Evolutionary conservation across 2,113 vertebrate species (phyloP), one percentile per base, ranked within the genome.

Genomic region (Brevimyrus niger): DNA sequence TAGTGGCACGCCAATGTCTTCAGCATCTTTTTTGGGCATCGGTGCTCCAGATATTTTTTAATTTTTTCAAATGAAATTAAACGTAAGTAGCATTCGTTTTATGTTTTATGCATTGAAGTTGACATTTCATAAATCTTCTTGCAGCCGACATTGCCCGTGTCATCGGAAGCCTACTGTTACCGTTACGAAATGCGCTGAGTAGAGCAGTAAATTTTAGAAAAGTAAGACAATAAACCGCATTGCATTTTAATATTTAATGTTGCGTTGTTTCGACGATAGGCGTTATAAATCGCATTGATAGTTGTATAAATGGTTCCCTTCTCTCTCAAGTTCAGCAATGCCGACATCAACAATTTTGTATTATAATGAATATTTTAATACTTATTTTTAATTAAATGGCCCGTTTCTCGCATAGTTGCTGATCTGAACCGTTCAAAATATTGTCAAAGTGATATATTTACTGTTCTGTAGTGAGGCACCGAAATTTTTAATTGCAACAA

Each of bases 101-200:
- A 48, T 89, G 55, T 58, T 82, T 58, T 55, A 61, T 61, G 31
- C 48, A 86, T n/a, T 51, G 23, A 44, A 21, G n/a, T 31, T 85
- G 31, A 84, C 50, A 85, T 89, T 89, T 80, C 44, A 35, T 88
- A 47, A 9, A 50, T 23, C 35, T n/a, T 80, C 21, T 89, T 58
- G 76, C 88, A 89, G 27, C 38, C 82, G 76, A 23, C 80, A 89
- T 89, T 58, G 80, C 19, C 51, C 55, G 35, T 89, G 50, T 55
- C 38, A 61, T 61, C 27, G 21, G 48, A 35, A 31, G 48, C 31
- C 35, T 50, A 7, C 44, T 86, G 46, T 35, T 53, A 31, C 50
- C 23, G 31, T 38, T 55, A 87, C 53, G 53, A 87, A 35, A 46
- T 47, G 19, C 9, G 5, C 35, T 47, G 21, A 87, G 2, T 50